Evolutionary conservation across 2,888 invertebrate species (phyloP), one percentile per base, ranked within the genome.

Genomic region (Drosophila antonietae): DNA sequence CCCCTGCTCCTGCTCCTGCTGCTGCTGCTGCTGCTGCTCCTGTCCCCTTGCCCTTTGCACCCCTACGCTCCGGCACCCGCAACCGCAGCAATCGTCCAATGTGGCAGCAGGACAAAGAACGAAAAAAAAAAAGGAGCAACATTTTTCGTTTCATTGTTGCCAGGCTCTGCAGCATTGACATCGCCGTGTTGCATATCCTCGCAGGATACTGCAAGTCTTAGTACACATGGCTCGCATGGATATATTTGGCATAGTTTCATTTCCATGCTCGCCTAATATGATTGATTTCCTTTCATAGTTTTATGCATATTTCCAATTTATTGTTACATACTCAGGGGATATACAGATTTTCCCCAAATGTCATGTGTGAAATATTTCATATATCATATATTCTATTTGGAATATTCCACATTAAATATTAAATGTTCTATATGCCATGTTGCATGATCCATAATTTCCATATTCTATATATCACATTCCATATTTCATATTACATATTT

Each of bases 111-210:
- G 47, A 57, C 20, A 62, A 60, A 46, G 62, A 43, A 20, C 56
- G 60, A 37, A 68, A 73, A 73, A 66, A 39, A 39, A 28, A 28
- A 37, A 37, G 6, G 87, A 83, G 81, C 87, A 86, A 81, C 84
- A 84, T 84, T 84, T 84, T 83, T 76, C 81, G 84, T 88, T 88
- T 81, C 89, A 84, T 84, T 84, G 84, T 83, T 88, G 79, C 79
- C 77, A 64, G 56, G 57, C 39, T 49, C 52, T 49, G 43, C 43
- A 39, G 49, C 46, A 62, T 55, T 49, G 44, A 20, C 61, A 53
- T 70, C 79, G 79, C 52, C 70, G 35, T 39, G 20, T 53, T 53
- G 47, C 57, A 66, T 75, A 60, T 65, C 56, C 79, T 73, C 53
- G 2, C 39, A 15, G 39, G 39, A 53, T 53, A 39, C 53, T 39